Evolutionary conservation across 2,888 invertebrate species (phyloP), one percentile per base, ranked within the genome.

Genomic region (Rhagonycha fulva): DNA sequence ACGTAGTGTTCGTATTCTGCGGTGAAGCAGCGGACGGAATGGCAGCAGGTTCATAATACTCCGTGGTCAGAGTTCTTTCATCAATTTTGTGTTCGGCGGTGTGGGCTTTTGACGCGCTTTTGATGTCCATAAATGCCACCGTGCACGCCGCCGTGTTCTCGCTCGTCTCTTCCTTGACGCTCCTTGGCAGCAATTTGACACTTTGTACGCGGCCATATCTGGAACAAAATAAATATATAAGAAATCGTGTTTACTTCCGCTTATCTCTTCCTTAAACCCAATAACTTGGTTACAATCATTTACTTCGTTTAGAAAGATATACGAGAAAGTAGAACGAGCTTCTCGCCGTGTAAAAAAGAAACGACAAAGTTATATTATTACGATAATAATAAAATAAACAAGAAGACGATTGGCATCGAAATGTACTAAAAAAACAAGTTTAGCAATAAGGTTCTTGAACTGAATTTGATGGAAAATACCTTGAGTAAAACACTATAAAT

Each of bases 151-250:
- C 91, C 87, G 94, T 90, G 87, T 90, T 88, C 88, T 89, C 92
- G 89, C 91, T 90, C 89, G 90, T 88, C 87, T 85, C 88, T 89
- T 86, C 88, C 84, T 86, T 83, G 82, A 84, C 82, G 88, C 89
- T 88, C 88, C 90, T 89, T 84, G 94, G 92, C 92, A 96, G 92
- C 90, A 97, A 91, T 91, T 96, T 96, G 92, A 96, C 96, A 93
- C 95, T 97, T 92, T 97, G 97, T 91, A 97, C 97, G 91, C 96
- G 96, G 91, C 97, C 97, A 96, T 96, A 97, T 92, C 97, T 97
- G 92, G 75, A 91, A 91, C 85, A 77, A 79, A 19, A 60, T 68
- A 60, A 68, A 62, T 14, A n/a, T n/a, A 47, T 47, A 2, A 47
- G 47, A 47, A n/a, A 47, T n/a, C 47, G n/a, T 47, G n/a, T 47